These are phyloP conservation scores for Synchiropus splendidus DNA, from an alignment of 2,113 vertebrate species.

Conservation along the genomic window DNA sequence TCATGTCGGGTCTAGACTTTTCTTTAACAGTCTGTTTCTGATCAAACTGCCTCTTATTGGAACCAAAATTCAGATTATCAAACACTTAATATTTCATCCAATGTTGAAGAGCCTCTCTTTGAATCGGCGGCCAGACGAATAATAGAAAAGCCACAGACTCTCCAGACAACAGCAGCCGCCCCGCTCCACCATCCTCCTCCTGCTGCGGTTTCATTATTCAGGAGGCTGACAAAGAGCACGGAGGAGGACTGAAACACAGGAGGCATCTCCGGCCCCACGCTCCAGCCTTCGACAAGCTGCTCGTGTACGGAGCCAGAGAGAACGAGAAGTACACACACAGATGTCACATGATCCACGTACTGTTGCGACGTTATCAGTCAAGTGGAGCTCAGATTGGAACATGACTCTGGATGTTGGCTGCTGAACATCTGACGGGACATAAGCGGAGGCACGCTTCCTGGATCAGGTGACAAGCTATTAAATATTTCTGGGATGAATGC, in stretches of 20 bases:
- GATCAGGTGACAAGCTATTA: conserved; percentile 53
- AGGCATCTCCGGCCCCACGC: background rate
- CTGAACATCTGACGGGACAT: conserved; percentile 17
- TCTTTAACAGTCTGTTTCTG: no score
- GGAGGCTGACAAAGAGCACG: conserved; percentile 6
- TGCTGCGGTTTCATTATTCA: conserved; percentile 52
- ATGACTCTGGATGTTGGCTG: conserved; percentile 12
- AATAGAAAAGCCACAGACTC: conserved; percentile 8
- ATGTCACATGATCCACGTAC: no score
- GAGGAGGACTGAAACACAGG: no score
- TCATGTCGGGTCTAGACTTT: no score
- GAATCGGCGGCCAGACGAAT: background rate
- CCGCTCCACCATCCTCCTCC: conserved; percentile 31
- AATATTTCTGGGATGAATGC: conserved; percentile 42
- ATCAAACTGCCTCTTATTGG: no score
- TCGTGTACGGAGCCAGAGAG: no score
- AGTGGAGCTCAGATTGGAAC: conserved; percentile 4
- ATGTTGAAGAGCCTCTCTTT: no score
- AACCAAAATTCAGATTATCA: no score
- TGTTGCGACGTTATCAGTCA: no score
- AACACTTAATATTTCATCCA: no score
- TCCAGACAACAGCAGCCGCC: background rate
- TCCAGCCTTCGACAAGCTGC: conserved; percentile 3
- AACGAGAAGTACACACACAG: no score
- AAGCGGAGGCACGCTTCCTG: conserved; percentile 33